Evolutionary conservation across 2,888 invertebrate species (phyloP).

Genomic region (Rhingia campestris): DNA sequence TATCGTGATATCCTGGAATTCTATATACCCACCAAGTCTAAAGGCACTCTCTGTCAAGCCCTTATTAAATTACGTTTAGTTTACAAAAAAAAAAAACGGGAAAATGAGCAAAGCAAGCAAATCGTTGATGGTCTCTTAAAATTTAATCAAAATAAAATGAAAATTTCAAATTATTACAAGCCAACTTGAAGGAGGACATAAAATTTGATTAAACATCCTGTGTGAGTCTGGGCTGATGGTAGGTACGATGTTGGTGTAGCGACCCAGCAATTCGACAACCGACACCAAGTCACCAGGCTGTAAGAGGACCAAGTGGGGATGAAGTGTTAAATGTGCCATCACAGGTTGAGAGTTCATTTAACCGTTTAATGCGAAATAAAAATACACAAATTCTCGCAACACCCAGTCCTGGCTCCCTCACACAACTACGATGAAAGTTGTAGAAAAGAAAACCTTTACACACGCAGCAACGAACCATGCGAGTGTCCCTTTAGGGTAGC

Average conservation of each 20-base stretch:
- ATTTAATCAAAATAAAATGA: constrained; percentile 74
- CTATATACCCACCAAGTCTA: neutral
- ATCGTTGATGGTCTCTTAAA: constrained; percentile 70
- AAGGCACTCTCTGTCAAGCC: constrained; percentile 25
- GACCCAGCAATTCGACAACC: neutral
- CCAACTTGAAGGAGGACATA: constrained; percentile 59
- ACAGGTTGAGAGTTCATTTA: constrained; percentile 68
- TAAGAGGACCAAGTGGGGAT: constrained; percentile 43
- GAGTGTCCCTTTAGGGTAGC: constrained; percentile 36
- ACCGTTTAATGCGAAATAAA: constrained; percentile 64
- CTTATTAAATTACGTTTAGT: constrained; percentile 67
- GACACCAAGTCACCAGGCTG: constrained; percentile 14
- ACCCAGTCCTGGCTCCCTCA: neutral
- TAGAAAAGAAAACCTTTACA: constrained; percentile 21
- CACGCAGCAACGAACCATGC: constrained; percentile 14
- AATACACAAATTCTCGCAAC: constrained; percentile 14
- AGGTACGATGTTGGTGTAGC: too few species aligned
- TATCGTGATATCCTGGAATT: neutral
- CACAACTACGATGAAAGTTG: constrained; percentile 12
- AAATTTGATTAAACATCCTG: constrained; percentile 74
- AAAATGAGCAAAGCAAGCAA: constrained; percentile 67
- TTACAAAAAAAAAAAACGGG: constrained; percentile 20
- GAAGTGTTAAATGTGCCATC: constrained; percentile 64
- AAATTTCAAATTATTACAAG: constrained; percentile 74
- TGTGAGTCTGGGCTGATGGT: constrained; percentile 11